phyloP scores from a whole-genome alignment of 2,797 vertebrate genomes.

The Sarcophilus harrisii region DNA sequence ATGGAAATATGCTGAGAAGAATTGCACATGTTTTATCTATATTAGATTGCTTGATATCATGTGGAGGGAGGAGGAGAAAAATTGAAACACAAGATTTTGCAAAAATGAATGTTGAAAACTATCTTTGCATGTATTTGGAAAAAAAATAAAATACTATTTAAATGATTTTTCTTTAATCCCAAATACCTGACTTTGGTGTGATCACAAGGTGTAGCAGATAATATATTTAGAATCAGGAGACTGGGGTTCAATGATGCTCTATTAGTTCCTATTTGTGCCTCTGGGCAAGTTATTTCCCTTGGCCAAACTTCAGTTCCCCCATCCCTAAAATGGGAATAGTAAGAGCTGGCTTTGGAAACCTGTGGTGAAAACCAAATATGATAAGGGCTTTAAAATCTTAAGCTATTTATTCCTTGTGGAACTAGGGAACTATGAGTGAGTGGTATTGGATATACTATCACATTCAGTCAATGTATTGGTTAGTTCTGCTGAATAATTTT shows the following conservation, averaged over 20 bases:
- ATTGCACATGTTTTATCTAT: too few species aligned
- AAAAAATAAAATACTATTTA: too few species aligned
- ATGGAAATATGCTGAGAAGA: too few species aligned
- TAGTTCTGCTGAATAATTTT: background rate
- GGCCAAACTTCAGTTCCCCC: background rate
- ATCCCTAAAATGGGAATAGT: background rate
- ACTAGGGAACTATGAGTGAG: background rate
- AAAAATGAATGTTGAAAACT: too few species aligned
- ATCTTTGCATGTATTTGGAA: too few species aligned
- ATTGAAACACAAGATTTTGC: too few species aligned
- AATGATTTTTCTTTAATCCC: background rate
- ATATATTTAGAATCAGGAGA: background rate
- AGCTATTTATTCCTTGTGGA: background rate
- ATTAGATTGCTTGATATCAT: too few species aligned
- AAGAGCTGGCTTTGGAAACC: background rate
- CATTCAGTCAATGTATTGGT: background rate
- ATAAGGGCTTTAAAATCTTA: background rate
- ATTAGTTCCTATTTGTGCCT: background rate
- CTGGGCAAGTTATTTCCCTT: fast-evolving
- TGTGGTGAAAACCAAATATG: background rate
- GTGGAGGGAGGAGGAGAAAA: too few species aligned
- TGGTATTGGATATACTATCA: background rate
- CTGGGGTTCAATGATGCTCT: background rate
- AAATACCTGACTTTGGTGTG: background rate
- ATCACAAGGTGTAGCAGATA: background rate